Evolutionary conservation across 2,888 invertebrate genomes (phyloP).

Genomic region (Chalcis sispes): DNA sequence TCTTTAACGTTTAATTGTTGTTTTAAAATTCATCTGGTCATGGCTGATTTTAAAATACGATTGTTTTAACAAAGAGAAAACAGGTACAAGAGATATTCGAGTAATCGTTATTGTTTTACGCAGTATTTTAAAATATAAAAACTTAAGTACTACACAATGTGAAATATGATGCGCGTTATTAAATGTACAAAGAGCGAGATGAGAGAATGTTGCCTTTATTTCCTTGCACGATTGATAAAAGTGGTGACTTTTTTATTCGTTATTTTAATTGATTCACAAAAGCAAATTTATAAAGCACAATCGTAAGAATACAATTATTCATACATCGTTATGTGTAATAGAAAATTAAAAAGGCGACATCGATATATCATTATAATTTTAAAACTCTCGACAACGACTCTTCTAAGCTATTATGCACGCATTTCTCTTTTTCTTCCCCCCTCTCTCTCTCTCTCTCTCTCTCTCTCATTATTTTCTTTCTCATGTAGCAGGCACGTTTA

Average conservation of each 20-base stretch:
- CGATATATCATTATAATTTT: constrained; percentile 10
- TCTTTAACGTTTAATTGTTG: neutral
- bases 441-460: constrained; percentile 57
- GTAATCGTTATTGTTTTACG: neutral
- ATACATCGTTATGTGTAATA: constrained; percentile 13
- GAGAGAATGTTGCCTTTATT: neutral
- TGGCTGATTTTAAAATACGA: constrained; percentile 2
- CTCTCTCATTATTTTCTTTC: too few relatives aligned
- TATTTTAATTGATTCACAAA: too few relatives aligned
- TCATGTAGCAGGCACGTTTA: constrained; percentile 75
- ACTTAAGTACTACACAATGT: constrained; percentile 31
- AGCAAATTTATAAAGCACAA: too few relatives aligned
- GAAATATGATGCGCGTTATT: neutral
- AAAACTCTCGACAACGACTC: constrained; percentile 45
- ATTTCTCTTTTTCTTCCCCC: constrained; percentile 40
- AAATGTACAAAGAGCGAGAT: constrained; percentile 20
- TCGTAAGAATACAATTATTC: neutral
- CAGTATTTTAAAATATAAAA: neutral
- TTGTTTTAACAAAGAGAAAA: neutral
- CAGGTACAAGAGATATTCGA: constrained; percentile 20
- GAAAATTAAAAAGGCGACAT: constrained; percentile 46
- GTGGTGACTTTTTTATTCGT: too few relatives aligned
- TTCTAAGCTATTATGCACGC: constrained; percentile 50
- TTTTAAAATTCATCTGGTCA: constrained; percentile 7
- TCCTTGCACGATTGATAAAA: neutral